phyloP scores from a whole-genome alignment of 2,113 vertebrate genomes.

The Lagenorhynchus albirostris region DNA sequence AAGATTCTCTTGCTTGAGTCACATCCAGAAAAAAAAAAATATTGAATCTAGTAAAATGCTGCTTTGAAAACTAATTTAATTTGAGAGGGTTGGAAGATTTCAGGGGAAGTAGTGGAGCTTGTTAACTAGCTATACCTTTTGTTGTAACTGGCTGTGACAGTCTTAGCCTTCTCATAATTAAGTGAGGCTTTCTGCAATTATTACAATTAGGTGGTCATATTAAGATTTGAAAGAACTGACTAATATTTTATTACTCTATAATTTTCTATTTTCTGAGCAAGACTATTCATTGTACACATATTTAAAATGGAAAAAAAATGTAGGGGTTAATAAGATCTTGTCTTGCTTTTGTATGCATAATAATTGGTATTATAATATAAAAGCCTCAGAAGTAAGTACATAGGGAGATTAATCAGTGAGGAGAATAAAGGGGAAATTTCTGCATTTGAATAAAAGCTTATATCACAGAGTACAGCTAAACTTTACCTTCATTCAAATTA shows the following conservation, averaged over 20 bases:
- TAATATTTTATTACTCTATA: neutral
- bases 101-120: neutral
- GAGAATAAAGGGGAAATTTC: neutral
- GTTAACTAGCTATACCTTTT: neutral
- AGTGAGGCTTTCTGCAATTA: neutral
- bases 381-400: neutral
- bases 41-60: neutral
- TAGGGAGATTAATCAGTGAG: neutral
- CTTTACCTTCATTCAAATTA: neutral
- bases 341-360: neutral
- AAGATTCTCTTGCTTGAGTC: neutral
- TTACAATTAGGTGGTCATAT: neutral
- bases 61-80: neutral
- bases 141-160: neutral
- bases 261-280: neutral
- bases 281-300: neutral
- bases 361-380: neutral
- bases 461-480: neutral
- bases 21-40: neutral
- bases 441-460: neutral
- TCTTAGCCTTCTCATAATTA: neutral
- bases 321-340: neutral
- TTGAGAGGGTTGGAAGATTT: neutral
- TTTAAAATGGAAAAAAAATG: neutral
- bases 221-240: neutral